phyloP scores from a whole-genome alignment of 2,888 invertebrate genomes.

The Ypsolopha sequella region DNA sequence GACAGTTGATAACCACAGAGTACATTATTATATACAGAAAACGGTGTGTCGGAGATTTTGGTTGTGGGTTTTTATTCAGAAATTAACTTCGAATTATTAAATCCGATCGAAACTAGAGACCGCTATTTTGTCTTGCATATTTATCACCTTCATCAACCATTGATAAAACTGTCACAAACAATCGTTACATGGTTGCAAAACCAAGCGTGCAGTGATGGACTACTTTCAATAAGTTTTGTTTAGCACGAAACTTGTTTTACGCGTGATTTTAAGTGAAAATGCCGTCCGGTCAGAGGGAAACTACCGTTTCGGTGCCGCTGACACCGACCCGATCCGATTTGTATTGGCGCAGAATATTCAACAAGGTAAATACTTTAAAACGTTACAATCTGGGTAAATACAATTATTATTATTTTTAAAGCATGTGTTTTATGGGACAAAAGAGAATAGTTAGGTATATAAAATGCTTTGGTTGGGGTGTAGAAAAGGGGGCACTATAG shows the following conservation, averaged over 20 bases:
- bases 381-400: too few relatives aligned
- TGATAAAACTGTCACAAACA: too few relatives aligned
- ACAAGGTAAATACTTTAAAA: constrained; percentile 40
- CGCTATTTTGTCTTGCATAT: background rate
- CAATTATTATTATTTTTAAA: too few relatives aligned
- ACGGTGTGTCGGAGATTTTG: constrained; percentile 19
- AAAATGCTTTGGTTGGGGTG: too few relatives aligned
- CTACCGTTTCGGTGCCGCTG: constrained; percentile 50
- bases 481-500: too few relatives aligned
- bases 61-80: constrained; percentile 16
- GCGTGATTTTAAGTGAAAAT: constrained; percentile 36
- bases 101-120: background rate
- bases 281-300: constrained; percentile 45
- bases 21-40: too few relatives aligned
- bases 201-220: constrained; percentile 2
- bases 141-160: background rate
- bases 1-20: constrained; percentile 28
- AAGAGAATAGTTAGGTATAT: too few relatives aligned
- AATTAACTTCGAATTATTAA: constrained; percentile 14
- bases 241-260: constrained; percentile 14
- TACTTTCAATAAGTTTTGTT: constrained; percentile 19
- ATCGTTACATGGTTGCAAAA: background rate
- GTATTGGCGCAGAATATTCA: constrained; percentile 64
- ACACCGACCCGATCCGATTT: constrained; percentile 55
- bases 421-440: too few relatives aligned